phyloP scores from a whole-genome alignment of 2,797 vertebrate species.

The Spea hammondii region DNA sequence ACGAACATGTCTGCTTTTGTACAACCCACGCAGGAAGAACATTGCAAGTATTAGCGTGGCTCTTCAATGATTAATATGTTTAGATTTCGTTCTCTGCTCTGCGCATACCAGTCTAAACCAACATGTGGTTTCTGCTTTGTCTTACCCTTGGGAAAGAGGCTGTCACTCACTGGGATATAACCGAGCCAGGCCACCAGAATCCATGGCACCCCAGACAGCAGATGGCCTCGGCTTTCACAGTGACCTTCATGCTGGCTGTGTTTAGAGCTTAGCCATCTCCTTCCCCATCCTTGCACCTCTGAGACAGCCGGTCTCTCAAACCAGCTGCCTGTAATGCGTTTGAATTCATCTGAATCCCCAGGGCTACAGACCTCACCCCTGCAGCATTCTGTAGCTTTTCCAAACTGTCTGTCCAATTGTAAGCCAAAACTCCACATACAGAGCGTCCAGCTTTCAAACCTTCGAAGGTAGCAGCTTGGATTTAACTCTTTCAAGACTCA shows the following conservation, averaged over 20 bases:
- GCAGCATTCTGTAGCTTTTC: conserved; percentile 45
- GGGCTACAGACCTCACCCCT: conserved; percentile 40
- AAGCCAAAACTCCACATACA: conserved; percentile 16
- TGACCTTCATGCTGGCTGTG: conserved; percentile 58
- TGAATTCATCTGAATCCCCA: conserved; percentile 47
- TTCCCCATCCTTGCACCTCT: conserved; percentile 45
- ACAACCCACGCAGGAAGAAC: not conserved
- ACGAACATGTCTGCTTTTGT: too few relatives aligned
- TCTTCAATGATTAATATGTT: conserved; percentile 43
- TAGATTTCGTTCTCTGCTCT: conserved; percentile 14
- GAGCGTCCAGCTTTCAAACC: conserved; percentile 13
- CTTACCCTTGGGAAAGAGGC: conserved; percentile 26
- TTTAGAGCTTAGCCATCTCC: conserved; percentile 49
- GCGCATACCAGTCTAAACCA: conserved; percentile 14
- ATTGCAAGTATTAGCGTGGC: not conserved
- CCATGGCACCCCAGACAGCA: conserved; percentile 56
- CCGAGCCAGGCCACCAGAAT: conserved; percentile 52
- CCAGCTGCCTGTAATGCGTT: conserved; percentile 48
- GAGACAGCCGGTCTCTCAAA: conserved; percentile 50
- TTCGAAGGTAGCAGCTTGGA: not conserved
- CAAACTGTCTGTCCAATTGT: conserved; percentile 25
- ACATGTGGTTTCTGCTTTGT: conserved; percentile 42
- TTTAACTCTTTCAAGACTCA: not conserved
- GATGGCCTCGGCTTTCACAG: conserved; percentile 53
- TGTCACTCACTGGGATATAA: conserved; percentile 44